phyloP scores from a whole-genome alignment of 37 sponge, comb jelly and placozoan genomes.

The Ephydatia muelleri region DNA sequence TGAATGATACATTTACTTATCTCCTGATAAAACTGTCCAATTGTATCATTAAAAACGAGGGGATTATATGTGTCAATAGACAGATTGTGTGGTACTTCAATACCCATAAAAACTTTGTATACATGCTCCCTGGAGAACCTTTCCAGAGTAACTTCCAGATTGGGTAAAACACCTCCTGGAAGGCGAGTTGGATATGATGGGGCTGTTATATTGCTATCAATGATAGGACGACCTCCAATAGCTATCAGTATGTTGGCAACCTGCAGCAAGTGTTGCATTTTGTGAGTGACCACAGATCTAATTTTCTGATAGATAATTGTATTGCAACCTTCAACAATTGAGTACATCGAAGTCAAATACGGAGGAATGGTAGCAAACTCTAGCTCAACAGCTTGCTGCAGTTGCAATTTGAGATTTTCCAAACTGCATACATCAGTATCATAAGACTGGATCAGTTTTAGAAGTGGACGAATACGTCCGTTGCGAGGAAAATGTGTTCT shows the following conservation, averaged over 20 bases:
- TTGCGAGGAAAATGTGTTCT: not conserved
- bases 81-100: slow-evolving; percentile 24
- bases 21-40: slow-evolving; percentile 65
- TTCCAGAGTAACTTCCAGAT: slow-evolving; percentile 18
- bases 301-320: slow-evolving; percentile 12
- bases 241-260: slow-evolving; percentile 50
- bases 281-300: slow-evolving; percentile 39
- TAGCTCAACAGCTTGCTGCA: slow-evolving; percentile 40
- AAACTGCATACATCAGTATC: not conserved
- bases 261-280: slow-evolving; percentile 54
- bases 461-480: not conserved
- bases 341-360: slow-evolving; percentile 45
- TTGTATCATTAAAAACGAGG: slow-evolving; percentile 40
- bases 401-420: slow-evolving; percentile 4
- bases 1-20: slow-evolving; percentile 31
- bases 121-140: slow-evolving; percentile 27
- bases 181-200: slow-evolving; percentile 19
- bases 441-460: not conserved
- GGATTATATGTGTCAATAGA: slow-evolving; percentile 7
- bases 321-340: slow-evolving; percentile 41
- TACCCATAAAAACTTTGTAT: slow-evolving; percentile 25
- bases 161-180: slow-evolving; percentile 38
- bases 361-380: slow-evolving; percentile 51
- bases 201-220: slow-evolving; percentile 10
- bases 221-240: slow-evolving; percentile 37